A percentile compares a stretch with the other conserved stretches of the same genome.
Evolutionary conservation across 2,797 vertebrate genomes (phyloP).

Genomic region (Bovichtus variegatus): DNA sequence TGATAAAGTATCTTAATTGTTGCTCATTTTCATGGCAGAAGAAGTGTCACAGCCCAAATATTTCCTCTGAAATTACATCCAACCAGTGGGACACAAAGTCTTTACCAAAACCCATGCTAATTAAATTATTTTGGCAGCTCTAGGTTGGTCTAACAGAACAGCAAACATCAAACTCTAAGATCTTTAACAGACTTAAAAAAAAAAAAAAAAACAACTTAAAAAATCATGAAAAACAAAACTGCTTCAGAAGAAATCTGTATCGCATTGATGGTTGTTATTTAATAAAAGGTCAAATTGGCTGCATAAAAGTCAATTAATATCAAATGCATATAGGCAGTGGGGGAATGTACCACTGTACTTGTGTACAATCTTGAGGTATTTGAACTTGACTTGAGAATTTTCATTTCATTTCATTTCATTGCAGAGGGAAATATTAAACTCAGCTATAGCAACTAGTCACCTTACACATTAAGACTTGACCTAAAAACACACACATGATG

Average conservation of each 20-base stretch:
- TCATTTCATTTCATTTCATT: not conserved
- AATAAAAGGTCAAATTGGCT: not conserved
- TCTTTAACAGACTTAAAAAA: not conserved
- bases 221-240: not conserved
- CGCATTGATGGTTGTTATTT: not conserved
- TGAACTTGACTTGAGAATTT: not conserved
- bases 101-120: not conserved
- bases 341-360: not conserved
- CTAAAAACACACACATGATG: not conserved
- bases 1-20: constrained; percentile 10
- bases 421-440: not conserved
- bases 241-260: constrained; percentile 1
- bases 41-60: not conserved
- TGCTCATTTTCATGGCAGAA: not conserved
- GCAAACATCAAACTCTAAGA: not conserved
- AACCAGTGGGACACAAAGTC: not conserved
- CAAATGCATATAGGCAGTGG: not conserved
- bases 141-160: not conserved
- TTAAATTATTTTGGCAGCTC: not conserved
- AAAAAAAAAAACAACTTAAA: not conserved
- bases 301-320: not conserved
- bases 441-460: not conserved
- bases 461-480: not conserved
- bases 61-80: constrained; percentile 3
- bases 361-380: not conserved